Evolutionary conservation across 2,888 invertebrate genomes (phyloP).

Genomic region (Ectemnius cavifrons): DNA sequence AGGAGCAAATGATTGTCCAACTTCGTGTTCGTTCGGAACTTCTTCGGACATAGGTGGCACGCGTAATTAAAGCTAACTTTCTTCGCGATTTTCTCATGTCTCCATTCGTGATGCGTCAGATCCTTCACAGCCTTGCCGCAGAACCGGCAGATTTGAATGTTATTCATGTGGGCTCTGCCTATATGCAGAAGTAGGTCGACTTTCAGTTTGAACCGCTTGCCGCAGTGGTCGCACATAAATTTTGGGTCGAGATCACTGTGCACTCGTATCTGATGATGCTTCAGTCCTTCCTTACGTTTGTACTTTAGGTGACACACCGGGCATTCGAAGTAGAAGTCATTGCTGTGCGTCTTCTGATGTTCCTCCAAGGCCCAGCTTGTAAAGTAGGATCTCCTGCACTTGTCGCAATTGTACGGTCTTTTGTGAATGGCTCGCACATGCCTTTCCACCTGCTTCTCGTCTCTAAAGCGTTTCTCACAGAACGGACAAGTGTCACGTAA

Average conservation of each 20-base stretch:
- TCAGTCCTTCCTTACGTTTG: constrained; percentile 51
- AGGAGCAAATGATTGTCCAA: constrained; percentile 55
- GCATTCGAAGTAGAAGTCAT: constrained; percentile 52
- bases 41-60: constrained; percentile 53
- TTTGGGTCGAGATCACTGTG: constrained; percentile 53
- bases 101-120: constrained; percentile 54
- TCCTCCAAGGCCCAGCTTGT: constrained; percentile 7
- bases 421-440: constrained; percentile 58
- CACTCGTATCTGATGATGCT: constrained; percentile 50
- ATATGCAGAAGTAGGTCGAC: constrained; percentile 57
- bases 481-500: constrained; percentile 56
- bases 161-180: constrained; percentile 45
- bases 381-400: constrained; percentile 37
- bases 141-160: constrained; percentile 51
- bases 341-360: constrained; percentile 60
- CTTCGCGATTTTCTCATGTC: constrained; percentile 44
- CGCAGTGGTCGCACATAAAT: constrained; percentile 54
- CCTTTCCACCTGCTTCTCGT: constrained; percentile 42
- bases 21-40: constrained; percentile 47
- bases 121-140: constrained; percentile 59
- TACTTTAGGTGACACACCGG: constrained; percentile 55
- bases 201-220: constrained; percentile 56
- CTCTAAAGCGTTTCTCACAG: constrained; percentile 56
- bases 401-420: constrained; percentile 57
- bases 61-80: constrained; percentile 34